These are phyloP conservation scores for Odontesthes bonariensis DNA, from an alignment of 2,113 vertebrate species.

Conservation along the genomic window DNA sequence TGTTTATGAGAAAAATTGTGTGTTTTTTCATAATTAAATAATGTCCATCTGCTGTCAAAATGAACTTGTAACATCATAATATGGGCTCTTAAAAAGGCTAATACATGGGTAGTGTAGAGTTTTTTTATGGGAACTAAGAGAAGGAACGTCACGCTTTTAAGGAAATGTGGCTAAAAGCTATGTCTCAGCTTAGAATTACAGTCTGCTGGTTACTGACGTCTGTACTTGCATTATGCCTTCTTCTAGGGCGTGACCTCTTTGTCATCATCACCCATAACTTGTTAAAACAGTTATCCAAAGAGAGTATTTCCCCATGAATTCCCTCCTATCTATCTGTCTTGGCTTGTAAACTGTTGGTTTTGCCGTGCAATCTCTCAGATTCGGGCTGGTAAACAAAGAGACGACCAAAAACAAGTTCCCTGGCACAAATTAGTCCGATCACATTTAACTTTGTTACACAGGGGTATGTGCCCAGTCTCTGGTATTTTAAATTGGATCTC, in stretches of 20 bases:
- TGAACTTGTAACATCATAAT: too few species aligned
- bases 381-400: neutral
- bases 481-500: slow-evolving; percentile 18
- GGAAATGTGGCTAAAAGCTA: neutral
- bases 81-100: too few species aligned
- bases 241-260: too few species aligned
- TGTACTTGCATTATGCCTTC: too few species aligned
- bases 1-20: too few species aligned
- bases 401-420: slow-evolving; percentile 6
- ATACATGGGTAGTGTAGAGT: too few species aligned
- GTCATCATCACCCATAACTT: too few species aligned
- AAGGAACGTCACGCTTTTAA: too few species aligned
- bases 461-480: slow-evolving; percentile 33
- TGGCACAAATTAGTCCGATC: slow-evolving; percentile 12
- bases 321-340: neutral
- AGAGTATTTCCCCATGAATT: neutral
- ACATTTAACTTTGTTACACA: slow-evolving; percentile 5
- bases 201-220: neutral
- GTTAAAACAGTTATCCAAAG: neutral
- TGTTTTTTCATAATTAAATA: too few species aligned
- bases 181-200: neutral
- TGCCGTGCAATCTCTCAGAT: neutral
- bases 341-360: neutral
- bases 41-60: too few species aligned
- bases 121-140: too few species aligned